Percentiles rank a stretch among this genome's conserved stretches.
Conservation (phyloP, 2,113 vertebrate species). For the Pica pica region DNA sequence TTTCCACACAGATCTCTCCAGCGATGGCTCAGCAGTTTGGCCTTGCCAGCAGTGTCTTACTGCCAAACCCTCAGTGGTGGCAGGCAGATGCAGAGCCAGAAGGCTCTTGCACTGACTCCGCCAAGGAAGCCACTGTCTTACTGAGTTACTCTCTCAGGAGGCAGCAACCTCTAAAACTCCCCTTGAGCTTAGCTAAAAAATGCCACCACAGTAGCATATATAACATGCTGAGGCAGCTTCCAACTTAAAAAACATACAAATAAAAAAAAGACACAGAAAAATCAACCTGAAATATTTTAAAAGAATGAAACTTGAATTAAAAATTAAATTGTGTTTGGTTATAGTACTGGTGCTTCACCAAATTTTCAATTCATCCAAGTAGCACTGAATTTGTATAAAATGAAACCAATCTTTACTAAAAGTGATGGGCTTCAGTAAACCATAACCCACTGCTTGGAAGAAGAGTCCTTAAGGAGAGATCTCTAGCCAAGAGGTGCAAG, state of each 20-base stretch:
- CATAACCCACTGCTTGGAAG: not conserved
- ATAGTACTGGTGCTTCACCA: not conserved
- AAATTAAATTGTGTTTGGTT: not conserved
- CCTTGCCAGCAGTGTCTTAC: not conserved
- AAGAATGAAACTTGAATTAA: not conserved
- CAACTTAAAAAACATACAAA: not conserved
- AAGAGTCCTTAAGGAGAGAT: not conserved
- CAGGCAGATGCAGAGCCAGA: not conserved
- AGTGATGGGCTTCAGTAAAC: not conserved
- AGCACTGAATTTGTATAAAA: not conserved
- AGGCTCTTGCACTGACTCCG: not conserved
- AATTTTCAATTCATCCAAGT: not conserved
- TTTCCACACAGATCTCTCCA: not conserved
- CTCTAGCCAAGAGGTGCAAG: not conserved
- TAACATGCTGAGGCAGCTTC: not conserved
- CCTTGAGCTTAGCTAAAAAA: not conserved
- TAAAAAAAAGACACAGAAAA: not conserved
- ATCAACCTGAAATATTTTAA: not conserved
- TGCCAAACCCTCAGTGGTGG: not conserved
- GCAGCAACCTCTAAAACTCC: not conserved
- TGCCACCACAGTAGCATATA: not conserved
- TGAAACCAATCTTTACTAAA: not conserved
- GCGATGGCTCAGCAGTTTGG: not conserved
- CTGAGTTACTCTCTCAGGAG: not conserved
- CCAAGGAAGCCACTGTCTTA: not conserved